Evolutionary conservation across 2,888 invertebrate genomes (phyloP).

Genomic region (Zhuqinia jingwanae): DNA sequence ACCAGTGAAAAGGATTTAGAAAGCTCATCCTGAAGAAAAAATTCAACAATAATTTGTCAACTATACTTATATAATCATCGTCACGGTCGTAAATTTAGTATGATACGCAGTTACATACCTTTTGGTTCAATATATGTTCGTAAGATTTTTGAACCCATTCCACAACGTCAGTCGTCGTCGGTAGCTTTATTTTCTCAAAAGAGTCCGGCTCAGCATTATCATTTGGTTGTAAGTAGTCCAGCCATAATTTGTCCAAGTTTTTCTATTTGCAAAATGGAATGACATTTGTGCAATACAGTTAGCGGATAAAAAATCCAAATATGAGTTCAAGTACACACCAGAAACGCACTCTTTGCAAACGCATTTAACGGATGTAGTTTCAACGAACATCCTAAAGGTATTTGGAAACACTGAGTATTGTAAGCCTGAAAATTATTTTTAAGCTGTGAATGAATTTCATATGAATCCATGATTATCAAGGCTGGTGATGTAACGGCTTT

Average conservation of each 20-base stretch:
- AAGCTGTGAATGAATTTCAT: slow-evolving; percentile 75
- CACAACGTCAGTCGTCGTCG: slow-evolving; percentile 77
- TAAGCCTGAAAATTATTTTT: neutral
- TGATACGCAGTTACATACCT: neutral
- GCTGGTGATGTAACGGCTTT: slow-evolving; percentile 65
- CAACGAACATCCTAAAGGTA: slow-evolving; percentile 78
- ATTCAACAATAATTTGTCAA: neutral
- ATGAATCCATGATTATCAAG: slow-evolving; percentile 75
- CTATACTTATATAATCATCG: neutral
- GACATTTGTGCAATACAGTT: neutral
- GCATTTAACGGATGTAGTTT: slow-evolving; percentile 79
- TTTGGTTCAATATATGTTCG: neutral
- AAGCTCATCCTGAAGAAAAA: slow-evolving; percentile 21
- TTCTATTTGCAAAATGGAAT: slow-evolving; percentile 69
- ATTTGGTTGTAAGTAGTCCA: slow-evolving; percentile 65
- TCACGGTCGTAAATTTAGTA: neutral
- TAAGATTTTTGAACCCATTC: slow-evolving; percentile 78
- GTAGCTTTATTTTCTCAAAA: slow-evolving; percentile 67
- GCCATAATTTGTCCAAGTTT: slow-evolving; percentile 77
- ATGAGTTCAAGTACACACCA: slow-evolving; percentile 59
- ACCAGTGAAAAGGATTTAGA: slow-evolving; percentile 5
- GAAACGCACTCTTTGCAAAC: slow-evolving; percentile 70
- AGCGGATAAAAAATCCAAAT: no score
- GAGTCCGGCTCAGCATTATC: slow-evolving; percentile 52
- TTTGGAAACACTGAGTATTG: slow-evolving; percentile 60